phyloP scores from a whole-genome alignment of 2,797 vertebrate species.

The Thunnus albacares region DNA sequence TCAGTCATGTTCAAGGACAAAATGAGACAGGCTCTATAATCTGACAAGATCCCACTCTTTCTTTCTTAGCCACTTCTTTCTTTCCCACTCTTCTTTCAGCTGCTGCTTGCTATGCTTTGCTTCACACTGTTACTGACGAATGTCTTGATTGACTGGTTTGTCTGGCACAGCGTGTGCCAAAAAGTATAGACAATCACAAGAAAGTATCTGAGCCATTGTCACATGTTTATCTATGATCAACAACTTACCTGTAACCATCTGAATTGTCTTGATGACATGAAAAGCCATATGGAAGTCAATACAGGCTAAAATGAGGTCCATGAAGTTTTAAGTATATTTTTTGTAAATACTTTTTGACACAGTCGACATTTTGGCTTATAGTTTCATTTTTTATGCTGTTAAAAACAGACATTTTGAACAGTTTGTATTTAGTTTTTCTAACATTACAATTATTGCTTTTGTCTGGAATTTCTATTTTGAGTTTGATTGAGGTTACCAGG shows the following conservation, averaged over 20 bases:
- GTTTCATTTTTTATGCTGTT: background rate
- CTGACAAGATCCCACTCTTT: conserved; percentile 18
- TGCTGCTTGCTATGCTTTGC: background rate
- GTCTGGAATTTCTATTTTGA: too few relatives aligned
- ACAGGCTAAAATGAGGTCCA: background rate
- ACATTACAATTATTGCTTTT: background rate
- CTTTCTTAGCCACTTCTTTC: background rate
- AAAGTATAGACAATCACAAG: conserved; percentile 6
- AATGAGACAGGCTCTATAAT: background rate
- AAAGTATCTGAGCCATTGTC: conserved; percentile 4
- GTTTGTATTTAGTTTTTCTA: background rate
- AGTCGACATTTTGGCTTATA: background rate
- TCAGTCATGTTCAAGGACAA: conserved; percentile 9
- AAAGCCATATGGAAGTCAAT: background rate
- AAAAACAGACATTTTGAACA: too few relatives aligned
- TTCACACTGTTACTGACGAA: conserved; percentile 2
- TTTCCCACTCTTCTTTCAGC: conserved; percentile 10
- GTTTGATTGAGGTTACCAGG: background rate
- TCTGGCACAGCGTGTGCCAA: background rate
- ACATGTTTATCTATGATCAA: background rate
- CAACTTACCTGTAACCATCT: background rate
- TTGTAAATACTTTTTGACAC: too few relatives aligned
- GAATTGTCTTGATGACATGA: conserved; percentile 6
- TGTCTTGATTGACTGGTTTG: conserved; percentile 18
- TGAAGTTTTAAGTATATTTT: background rate